Evolutionary conservation across 2,797 vertebrate species (phyloP), one percentile per base, ranked within the genome.

Genomic region (Dermochelys coriacea): DNA sequence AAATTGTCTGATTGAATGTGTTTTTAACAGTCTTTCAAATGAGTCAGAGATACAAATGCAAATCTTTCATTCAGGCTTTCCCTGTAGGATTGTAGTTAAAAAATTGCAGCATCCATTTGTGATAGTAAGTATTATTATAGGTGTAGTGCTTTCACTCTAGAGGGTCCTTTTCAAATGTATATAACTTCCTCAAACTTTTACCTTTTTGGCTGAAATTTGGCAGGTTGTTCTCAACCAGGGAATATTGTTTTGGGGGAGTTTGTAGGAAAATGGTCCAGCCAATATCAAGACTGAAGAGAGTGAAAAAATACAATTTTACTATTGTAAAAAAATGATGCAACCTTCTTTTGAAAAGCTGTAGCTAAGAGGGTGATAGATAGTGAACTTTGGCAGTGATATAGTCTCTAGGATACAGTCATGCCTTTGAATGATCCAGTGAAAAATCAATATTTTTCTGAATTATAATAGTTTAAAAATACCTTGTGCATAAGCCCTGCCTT

Each of bases 121-220:
- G 82, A 57, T 41, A 41, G 9, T 54, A 51, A 84, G 16, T 61
- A 75, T 87, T 45, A 79, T 74, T 71, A 68, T 52, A 85, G 82
- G 19, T 5, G 21, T 0, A 0, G 57, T n/a, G 5, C 23, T 95
- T 89, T 50, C 10, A 8, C 68, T 47, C 5, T 68, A 37, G n/a
- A 21, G 29, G 59, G 49, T 37, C 41, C 34, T 68, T 90, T 92
- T 74, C 45, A 54, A 59, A 4, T 14, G 51, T 5, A 2, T 23
- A 5, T 51, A 51, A 1, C 7, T 54, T 59, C 14, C 8, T 59
- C 80, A n/a, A 1, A 2, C 8, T 6, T 83, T 79, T 85, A 7
- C 10, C 47, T 93, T 64, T 68, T 45, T n/a, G 61, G n/a, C 52
- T 54, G 59, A n/a, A 82, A 75, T 12, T n/a, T 49, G 55, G 34